Evolutionary conservation across 2,113 vertebrate genomes (phyloP).

Genomic region (Salvelinus sp.): DNA sequence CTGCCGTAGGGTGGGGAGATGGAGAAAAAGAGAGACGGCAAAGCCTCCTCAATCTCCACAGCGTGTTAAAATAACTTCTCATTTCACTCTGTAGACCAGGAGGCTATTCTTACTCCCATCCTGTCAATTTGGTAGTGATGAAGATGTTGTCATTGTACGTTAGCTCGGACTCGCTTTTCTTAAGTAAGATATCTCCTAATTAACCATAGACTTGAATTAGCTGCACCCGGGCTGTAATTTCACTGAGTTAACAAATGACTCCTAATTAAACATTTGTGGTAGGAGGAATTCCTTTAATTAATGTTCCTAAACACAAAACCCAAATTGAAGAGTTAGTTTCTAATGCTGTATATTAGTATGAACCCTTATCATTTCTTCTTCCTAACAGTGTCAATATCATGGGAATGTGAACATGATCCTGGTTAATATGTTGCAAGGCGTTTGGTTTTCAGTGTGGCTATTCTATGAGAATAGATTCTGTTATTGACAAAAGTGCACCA

Average conservation of each 20-base stretch:
- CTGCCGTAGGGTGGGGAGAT: slow-evolving; percentile 65
- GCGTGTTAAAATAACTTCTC: slow-evolving; percentile 51
- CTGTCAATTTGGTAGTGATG: slow-evolving; percentile 59
- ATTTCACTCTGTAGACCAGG: slow-evolving; percentile 42
- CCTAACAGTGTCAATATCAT: slow-evolving; percentile 48
- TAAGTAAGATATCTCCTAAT: slow-evolving; percentile 65
- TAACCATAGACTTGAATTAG: slow-evolving; percentile 70
- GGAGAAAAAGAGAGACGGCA: slow-evolving; percentile 42
- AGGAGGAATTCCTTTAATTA: slow-evolving; percentile 57
- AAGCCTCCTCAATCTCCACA: slow-evolving; percentile 30
- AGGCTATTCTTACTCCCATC: slow-evolving; percentile 43
- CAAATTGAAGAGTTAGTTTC: background rate
- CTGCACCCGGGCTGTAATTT: slow-evolving; percentile 45
- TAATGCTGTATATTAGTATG: slow-evolving; percentile 20
- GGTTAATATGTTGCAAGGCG: slow-evolving; percentile 6
- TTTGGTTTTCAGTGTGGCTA: background rate
- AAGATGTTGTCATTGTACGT: slow-evolving; percentile 56
- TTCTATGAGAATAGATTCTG: slow-evolving; percentile 1
- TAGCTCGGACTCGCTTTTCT: slow-evolving; percentile 44
- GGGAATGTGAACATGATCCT: slow-evolving; percentile 31
- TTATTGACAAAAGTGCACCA: slow-evolving; percentile 5
- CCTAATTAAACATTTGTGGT: slow-evolving; percentile 64
- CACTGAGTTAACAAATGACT: slow-evolving; percentile 45
- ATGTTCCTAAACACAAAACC: slow-evolving; percentile 37
- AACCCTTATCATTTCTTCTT: slow-evolving; percentile 37